A percentile compares a stretch with the other conserved stretches of the same genome.
Conservation (phyloP, 2,797 vertebrate species). For the Sandelia bainsii region DNA sequence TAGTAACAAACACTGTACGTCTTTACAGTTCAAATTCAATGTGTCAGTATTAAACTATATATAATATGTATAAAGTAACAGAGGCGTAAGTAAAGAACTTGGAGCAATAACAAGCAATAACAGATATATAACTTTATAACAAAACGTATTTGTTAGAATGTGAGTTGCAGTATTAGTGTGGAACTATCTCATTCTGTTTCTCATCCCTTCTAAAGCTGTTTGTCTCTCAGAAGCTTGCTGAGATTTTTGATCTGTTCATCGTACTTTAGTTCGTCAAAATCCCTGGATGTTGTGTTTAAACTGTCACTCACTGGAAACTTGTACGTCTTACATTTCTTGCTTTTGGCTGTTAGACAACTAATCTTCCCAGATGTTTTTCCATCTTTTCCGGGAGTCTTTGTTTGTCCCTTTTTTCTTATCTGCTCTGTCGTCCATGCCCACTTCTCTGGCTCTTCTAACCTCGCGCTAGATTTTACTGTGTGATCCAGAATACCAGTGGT, state of each 20-base stretch:
- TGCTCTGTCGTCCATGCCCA: neutral
- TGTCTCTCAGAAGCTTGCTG: conserved; percentile 69
- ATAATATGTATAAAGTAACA: neutral
- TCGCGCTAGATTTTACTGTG: conserved; percentile 3
- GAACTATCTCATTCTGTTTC: conserved; percentile 19
- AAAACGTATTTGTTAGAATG: neutral
- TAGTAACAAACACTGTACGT: no score
- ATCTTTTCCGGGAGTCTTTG: conserved; percentile 19
- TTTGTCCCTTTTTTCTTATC: conserved; percentile 10
- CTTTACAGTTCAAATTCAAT: neutral
- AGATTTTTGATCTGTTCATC: conserved; percentile 67
- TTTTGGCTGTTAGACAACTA: conserved; percentile 13
- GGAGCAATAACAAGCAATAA: neutral
- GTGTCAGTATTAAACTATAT: neutral
- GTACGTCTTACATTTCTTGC: neutral
- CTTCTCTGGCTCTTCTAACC: conserved; percentile 3
- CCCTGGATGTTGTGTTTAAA: conserved; percentile 36
- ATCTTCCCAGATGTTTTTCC: conserved; percentile 26
- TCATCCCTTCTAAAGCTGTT: conserved; percentile 66
- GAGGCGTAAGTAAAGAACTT: neutral
- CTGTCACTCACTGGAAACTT: conserved; percentile 17
- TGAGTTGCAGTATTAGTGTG: neutral
- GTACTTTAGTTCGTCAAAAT: conserved; percentile 52
- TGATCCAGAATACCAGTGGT: conserved; percentile 37
- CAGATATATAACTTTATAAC: neutral